Percentiles rank a stretch among this genome's conserved stretches.
Conservation (phyloP, 2,888 invertebrate genomes). For the Anaspis maculata region DNA sequence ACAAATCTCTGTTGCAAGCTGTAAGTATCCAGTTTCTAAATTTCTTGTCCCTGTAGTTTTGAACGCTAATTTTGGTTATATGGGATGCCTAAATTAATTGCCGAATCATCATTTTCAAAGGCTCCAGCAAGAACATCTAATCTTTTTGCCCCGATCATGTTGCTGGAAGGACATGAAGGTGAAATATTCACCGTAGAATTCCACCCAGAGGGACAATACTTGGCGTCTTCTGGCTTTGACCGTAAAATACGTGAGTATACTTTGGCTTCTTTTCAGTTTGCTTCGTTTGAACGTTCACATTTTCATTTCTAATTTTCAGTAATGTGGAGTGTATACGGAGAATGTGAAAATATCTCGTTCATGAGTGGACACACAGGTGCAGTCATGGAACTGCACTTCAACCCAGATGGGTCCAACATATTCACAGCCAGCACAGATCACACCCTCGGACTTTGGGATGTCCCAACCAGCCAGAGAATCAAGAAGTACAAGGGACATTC, state of each 20-base stretch:
- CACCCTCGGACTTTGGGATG: constrained; percentile 92
- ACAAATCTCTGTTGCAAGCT: constrained; percentile 66
- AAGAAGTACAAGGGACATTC: constrained; percentile 84
- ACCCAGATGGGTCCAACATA: constrained; percentile 73
- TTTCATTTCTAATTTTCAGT: constrained; percentile 48
- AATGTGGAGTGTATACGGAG: constrained; percentile 95
- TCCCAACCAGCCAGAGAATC: constrained; percentile 76
- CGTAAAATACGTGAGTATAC: constrained; percentile 77
- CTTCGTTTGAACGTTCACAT: no score
- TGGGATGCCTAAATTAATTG: no score
- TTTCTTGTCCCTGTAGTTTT: no score
- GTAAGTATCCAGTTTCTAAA: constrained; percentile 44
- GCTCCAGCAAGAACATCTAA: constrained; percentile 77
- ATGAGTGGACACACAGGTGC: constrained; percentile 94
- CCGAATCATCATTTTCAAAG: no score
- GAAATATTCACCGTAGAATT: constrained; percentile 91
- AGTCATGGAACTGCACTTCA: constrained; percentile 86
- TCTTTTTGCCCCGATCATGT: constrained; percentile 88
- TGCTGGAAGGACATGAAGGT: constrained; percentile 92
- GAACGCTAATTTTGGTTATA: no score
- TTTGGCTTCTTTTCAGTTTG: no score
- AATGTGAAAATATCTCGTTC: constrained; percentile 93
- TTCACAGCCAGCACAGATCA: constrained; percentile 93
- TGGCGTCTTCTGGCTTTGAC: constrained; percentile 94
- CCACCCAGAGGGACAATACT: constrained; percentile 90